Base-by-base conservation (phyloP, 2,888 invertebrate genomes). In the Lypha dubia region DNA sequence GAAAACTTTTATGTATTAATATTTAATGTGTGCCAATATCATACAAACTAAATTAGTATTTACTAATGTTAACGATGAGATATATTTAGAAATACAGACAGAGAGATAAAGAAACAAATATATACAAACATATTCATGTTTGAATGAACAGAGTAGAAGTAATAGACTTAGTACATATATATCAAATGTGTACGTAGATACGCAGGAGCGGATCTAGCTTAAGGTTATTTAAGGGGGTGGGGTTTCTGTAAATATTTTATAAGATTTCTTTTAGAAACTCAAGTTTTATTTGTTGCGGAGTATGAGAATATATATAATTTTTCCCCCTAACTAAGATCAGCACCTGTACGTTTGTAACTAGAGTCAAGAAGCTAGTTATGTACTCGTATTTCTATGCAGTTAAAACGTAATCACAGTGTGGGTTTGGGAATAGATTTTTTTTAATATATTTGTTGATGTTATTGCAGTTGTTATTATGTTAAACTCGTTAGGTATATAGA, bases 11-110 rank as follows among this genome's bases (percentile, higher is more conserved):
- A 24, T 68, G 62, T 76, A 80, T 84, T 65, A 71, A 62, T 76
- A 77, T 67, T 81, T 80, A 84, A 77, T 80, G 73, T 84, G 35
- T 84, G 84, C 68, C 84, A 84, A 84, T 80, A 73, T 73, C 62
- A 68, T 73, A 84, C 77, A 84, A 84, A 68, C 77, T 76, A 85
- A 85, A 83, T 83, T 85, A 83, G 79, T 85, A 77, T 85, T 85
- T 85, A 77, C 79, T 80, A 77, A 85, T 83, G 85, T 80, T 83
- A 85, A 76, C 79, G 80, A 81, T 58, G 73, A 68, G 46, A 77
- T 68, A 60, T 60, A 73, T 73, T 80, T 80, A 84, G 80, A 77
- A 62, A 41, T 71, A 9, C 62, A 68, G 24, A 71, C 51, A 83
- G 22, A n/a, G 20, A 53, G n/a, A 44, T 62, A 53, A 13, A 62